Base-by-base conservation (phyloP, 37 sponge, comb jelly and placozoan genomes). In the Spongilla lacustris region DNA sequence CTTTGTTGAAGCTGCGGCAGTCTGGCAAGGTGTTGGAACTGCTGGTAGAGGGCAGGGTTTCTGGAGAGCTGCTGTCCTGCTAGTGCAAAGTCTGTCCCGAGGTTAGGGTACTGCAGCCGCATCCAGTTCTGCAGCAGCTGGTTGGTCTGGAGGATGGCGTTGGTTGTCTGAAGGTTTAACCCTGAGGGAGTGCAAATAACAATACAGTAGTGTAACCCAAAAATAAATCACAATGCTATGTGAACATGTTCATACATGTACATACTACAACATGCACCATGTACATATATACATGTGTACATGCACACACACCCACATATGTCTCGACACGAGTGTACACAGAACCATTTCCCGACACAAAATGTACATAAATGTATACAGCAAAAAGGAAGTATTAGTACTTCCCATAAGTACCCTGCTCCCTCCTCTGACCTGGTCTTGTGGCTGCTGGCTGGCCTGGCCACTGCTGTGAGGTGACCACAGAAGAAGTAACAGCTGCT, bases 51-150 rank as follows among this genome's bases (percentile, higher is more conserved):
- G 34, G 74, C 75, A 25, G 36, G 32, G 50, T n/a, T 73, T 41
- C 86, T 48, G 41, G 80, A 50, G 17, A 79, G 73, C 69, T 87
- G 87, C 26, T 86, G 86, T 23, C 50, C 66, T 29, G 73, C 82
- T 8, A 75, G 67, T 17, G 87, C 75, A 10, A 68, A 69, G 50
- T 78, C 79, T 1, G 66, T 31, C 41, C 67, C 31, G 69, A 86
- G 66, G 49, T 81, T 81, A 31, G 50, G 66, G 35, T 73, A 68
- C 69, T 87, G 58, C 58, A 58, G 11, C 19, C 58, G 74, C 75
- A 14, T 67, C 87, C 87, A 87, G 28, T 38, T 27, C 75, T 87
- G 87, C 6, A 87, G 68, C 12, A 87, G 74, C 14, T 87, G 81
- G 49, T 87, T 80, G 75, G 71, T 58, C 58, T 58, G 36, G 36